A percentile compares a stretch with the other conserved stretches of the same genome.
Evolutionary conservation across 2,113 vertebrate species (phyloP).

Genomic region (Marmota monax): DNA sequence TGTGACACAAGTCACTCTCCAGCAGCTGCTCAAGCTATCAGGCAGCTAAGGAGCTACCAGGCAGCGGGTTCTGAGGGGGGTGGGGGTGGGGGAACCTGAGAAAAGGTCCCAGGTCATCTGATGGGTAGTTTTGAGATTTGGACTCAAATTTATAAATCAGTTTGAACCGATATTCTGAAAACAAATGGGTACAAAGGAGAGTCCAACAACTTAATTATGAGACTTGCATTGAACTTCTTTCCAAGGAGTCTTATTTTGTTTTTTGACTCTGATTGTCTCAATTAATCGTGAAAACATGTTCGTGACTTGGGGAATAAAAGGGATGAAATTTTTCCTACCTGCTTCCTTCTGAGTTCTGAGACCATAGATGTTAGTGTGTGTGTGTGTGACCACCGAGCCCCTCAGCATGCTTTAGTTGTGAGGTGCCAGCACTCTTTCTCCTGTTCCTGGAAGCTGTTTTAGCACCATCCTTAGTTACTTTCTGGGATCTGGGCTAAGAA

Average conservation of each 20-base stretch:
- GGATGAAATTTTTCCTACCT: not conserved
- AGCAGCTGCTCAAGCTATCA: not conserved
- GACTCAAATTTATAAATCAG: not conserved
- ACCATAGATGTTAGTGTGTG: not conserved
- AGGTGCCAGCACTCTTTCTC: fast-evolving
- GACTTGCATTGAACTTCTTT: not conserved
- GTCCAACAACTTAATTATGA: not conserved
- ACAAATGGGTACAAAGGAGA: not conserved
- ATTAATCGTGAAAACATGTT: constrained; percentile 18
- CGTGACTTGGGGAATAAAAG: not conserved
- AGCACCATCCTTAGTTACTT: fast-evolving
- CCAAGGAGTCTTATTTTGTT: not conserved
- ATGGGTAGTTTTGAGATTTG: not conserved
- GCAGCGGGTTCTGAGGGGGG: not conserved
- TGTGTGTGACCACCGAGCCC: not conserved
- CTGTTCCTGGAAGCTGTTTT: not conserved
- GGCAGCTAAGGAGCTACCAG: not conserved
- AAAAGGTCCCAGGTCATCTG: not conserved
- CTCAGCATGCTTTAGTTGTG: not conserved
- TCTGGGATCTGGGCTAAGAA: not conserved
- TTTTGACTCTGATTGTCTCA: constrained; percentile 37
- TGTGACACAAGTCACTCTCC: not conserved
- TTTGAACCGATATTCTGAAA: not conserved
- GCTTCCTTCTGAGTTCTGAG: not conserved
- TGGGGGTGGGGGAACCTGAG: no score